Evolutionary conservation across 2,113 vertebrate species (phyloP).

Genomic region (Sinosuthora webbiana): DNA sequence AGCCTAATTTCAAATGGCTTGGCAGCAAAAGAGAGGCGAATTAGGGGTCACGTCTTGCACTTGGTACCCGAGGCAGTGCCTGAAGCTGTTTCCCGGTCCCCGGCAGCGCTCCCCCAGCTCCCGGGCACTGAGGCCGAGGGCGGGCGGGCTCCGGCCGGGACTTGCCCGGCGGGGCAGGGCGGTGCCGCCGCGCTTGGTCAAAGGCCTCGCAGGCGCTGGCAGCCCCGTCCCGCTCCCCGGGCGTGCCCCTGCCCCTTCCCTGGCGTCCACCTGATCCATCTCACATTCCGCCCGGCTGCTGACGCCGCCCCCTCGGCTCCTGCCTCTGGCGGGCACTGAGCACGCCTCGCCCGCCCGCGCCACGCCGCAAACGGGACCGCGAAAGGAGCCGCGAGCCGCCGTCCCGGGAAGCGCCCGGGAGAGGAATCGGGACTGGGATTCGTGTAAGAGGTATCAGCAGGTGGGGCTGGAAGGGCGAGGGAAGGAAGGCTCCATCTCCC

Average conservation of each 20-base stretch:
- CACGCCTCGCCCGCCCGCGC: neutral
- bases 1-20: neutral
- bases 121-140: fast-evolving
- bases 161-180: neutral
- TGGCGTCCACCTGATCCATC: fast-evolving
- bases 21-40: neutral
- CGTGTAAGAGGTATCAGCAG: neutral
- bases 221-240: too few species aligned
- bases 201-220: fast-evolving
- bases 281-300: fast-evolving
- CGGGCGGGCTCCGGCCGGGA: too few species aligned
- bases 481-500: neutral
- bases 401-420: fast-evolving
- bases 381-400: too few species aligned
- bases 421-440: neutral
- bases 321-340: fast-evolving
- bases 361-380: fast-evolving
- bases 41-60: too few species aligned
- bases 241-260: fast-evolving
- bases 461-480: fast-evolving
- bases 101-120: fast-evolving
- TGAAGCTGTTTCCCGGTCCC: fast-evolving
- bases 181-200: fast-evolving
- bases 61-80: neutral
- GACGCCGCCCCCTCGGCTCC: neutral